phyloP scores from a whole-genome alignment of 2,797 vertebrate genomes.

The Gila robusta region DNA sequence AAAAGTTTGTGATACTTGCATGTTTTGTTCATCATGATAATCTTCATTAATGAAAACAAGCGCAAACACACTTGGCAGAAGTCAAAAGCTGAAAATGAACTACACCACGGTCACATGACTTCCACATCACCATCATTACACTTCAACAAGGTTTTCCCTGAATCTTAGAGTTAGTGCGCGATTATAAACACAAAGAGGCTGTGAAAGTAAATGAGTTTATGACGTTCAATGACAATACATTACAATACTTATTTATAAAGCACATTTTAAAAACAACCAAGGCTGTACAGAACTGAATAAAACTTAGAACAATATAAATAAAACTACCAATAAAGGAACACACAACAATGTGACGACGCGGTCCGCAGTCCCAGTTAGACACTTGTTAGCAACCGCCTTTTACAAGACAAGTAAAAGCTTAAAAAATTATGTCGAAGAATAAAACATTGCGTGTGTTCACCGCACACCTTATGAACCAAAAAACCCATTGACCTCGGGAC shows the following conservation, averaged over 20 bases:
- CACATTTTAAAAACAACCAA: too few species aligned
- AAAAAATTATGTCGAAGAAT: neutral
- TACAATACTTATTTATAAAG: too few species aligned
- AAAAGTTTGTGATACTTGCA: neutral
- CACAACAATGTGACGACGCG: neutral
- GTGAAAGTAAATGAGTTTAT: neutral
- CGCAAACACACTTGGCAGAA: neutral
- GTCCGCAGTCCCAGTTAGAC: too few species aligned
- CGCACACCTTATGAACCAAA: neutral
- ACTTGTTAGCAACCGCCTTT: neutral
- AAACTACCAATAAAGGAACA: too few species aligned
- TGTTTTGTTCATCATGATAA: neutral
- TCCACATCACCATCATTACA: neutral
- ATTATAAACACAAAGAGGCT: neutral
- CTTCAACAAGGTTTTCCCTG: neutral
- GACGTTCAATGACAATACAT: too few species aligned
- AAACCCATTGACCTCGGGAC: neutral
- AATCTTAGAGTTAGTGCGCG: neutral
- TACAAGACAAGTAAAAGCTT: neutral
- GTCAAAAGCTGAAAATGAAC: neutral
- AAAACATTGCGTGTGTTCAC: neutral
- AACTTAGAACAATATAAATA: too few species aligned
- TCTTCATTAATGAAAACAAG: neutral
- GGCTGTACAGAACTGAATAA: too few species aligned
- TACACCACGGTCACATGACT: neutral